Conservation (phyloP, 2,113 vertebrate genomes). For the Cololabis saira region DNA sequence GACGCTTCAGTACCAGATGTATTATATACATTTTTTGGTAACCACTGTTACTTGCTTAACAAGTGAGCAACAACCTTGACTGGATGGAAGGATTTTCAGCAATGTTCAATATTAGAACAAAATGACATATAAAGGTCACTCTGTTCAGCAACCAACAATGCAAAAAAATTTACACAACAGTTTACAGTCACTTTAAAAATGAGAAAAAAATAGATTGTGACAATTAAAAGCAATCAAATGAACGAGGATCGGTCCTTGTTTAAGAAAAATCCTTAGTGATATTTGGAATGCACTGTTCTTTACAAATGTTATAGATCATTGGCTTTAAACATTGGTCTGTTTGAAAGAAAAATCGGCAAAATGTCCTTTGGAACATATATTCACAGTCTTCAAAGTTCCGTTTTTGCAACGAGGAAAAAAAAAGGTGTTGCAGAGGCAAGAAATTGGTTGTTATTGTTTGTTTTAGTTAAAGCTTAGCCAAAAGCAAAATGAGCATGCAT, state of each 20-base stretch:
- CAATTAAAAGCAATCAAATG: constrained; percentile 81
- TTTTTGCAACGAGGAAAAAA: constrained; percentile 90
- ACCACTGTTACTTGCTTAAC: constrained; percentile 82
- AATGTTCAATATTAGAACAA: constrained; percentile 74
- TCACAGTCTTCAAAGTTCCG: constrained; percentile 98
- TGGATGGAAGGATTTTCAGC: constrained; percentile 75
- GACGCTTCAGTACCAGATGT: constrained; percentile 82
- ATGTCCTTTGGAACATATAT: constrained; percentile 90
- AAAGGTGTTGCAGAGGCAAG: constrained; percentile 84
- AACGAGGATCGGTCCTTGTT: constrained; percentile 88
- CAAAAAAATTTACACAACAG: constrained; percentile 89
- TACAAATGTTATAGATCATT: constrained; percentile 85
- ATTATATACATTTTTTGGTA: constrained; percentile 86
- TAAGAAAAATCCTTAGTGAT: constrained; percentile 82
- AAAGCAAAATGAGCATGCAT: constrained; percentile 90
- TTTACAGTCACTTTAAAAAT: constrained; percentile 86
- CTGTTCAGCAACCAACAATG: constrained; percentile 85
- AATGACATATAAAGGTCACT: constrained; percentile 70
- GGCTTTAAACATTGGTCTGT: constrained; percentile 88
- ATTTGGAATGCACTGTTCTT: constrained; percentile 91
- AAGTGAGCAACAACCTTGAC: constrained; percentile 79
- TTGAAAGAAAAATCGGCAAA: constrained; percentile 82
- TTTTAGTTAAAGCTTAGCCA: constrained; percentile 91
- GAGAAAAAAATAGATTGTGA: constrained; percentile 73
- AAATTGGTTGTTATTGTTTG: constrained; percentile 88